These are phyloP conservation scores for Drosophila testacea DNA, from an alignment of 2,888 invertebrate genomes.

Conservation along the genomic window DNA sequence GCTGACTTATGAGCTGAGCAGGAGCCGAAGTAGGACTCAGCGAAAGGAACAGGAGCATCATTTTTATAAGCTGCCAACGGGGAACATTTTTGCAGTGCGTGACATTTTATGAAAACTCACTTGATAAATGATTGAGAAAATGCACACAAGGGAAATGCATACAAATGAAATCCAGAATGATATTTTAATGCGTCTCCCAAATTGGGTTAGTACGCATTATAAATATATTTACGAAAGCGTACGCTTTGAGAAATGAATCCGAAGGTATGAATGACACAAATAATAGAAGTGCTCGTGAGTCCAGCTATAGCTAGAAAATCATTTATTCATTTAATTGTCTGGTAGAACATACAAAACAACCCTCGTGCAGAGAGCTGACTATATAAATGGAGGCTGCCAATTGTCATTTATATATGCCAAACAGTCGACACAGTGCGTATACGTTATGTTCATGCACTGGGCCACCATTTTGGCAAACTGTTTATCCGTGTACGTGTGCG, in stretches of 20 bases:
- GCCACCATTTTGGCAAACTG: slow-evolving; percentile 32
- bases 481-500: slow-evolving; percentile 29
- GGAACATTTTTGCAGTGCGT: slow-evolving; percentile 67
- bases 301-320: background rate
- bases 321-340: slow-evolving; percentile 7
- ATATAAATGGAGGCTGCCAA: slow-evolving; percentile 20
- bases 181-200: slow-evolving; percentile 55
- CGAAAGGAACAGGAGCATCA: slow-evolving; percentile 38
- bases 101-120: slow-evolving; percentile 77
- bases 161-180: slow-evolving; percentile 40
- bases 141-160: slow-evolving; percentile 37
- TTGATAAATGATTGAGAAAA: slow-evolving; percentile 74
- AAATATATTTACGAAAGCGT: slow-evolving; percentile 16
- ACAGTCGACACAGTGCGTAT: slow-evolving; percentile 45
- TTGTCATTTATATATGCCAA: slow-evolving; percentile 49
- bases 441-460: slow-evolving; percentile 42
- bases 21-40: slow-evolving; percentile 3
- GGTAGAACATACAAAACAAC: background rate
- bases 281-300: background rate
- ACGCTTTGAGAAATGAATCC: slow-evolving; percentile 23
- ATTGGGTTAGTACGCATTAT: slow-evolving; percentile 56
- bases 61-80: slow-evolving; percentile 67
- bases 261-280: slow-evolving; percentile 4
- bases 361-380: background rate
- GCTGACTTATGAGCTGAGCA: slow-evolving; percentile 54